phyloP scores from a whole-genome alignment of 2,888 invertebrate genomes.

The Biston stratarius region DNA sequence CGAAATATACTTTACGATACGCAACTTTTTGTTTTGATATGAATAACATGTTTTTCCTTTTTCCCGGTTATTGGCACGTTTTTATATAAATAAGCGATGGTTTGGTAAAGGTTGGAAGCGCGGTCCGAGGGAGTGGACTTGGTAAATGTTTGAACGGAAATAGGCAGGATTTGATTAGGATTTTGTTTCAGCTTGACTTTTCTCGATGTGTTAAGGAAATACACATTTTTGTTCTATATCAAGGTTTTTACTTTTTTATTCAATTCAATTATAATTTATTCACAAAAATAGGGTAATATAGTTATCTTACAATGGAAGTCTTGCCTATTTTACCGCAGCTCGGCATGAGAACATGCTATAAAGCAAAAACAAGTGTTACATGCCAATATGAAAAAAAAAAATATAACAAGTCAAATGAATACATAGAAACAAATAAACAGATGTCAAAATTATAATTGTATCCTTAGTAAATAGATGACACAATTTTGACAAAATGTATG shows the following conservation, averaged over 20 bases:
- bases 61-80: slow-evolving; percentile 30
- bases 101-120: slow-evolving; percentile 22
- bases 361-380: no score
- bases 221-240: neutral
- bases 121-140: slow-evolving; percentile 15
- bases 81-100: slow-evolving; percentile 35
- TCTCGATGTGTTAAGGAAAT: neutral
- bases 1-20: slow-evolving; percentile 51
- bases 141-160: slow-evolving; percentile 7
- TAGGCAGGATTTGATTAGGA: slow-evolving; percentile 3
- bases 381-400: no score
- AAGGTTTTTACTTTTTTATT: neutral
- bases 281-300: no score
- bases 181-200: slow-evolving; percentile 1
- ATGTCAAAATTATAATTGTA: no score
- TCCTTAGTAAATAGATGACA: no score
- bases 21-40: slow-evolving; percentile 50
- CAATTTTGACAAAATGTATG: no score
- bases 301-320: no score
- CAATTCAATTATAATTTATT: no score
- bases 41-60: slow-evolving; percentile 44
- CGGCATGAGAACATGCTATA: no score
- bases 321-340: no score
- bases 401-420: no score
- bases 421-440: no score